A percentile compares a stretch with the other conserved stretches of the same genome.
Conservation (phyloP, 2,888 invertebrate genomes). For the Lobophora halterata region DNA sequence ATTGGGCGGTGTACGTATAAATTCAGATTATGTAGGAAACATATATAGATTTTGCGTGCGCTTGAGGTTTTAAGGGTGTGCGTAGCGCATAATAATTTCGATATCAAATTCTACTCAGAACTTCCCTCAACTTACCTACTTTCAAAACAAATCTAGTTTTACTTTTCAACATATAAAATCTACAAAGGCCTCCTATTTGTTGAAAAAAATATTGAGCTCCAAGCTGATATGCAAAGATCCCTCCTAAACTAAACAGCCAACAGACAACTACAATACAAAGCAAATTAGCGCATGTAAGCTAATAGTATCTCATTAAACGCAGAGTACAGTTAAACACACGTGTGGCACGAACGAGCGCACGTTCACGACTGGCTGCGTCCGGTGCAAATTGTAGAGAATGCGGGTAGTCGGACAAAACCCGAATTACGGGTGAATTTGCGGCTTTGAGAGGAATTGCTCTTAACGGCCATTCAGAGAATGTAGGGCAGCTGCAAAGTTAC, state of each 20-base stretch:
- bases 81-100: not conserved
- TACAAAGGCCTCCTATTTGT: too few species aligned
- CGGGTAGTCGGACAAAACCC: slow-evolving; percentile 58
- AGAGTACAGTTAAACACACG: slow-evolving; percentile 66
- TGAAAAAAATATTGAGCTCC: too few species aligned
- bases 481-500: slow-evolving; percentile 24
- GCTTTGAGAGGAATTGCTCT: slow-evolving; percentile 51
- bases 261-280: too few species aligned
- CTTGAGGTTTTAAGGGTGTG: not conserved
- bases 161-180: too few species aligned
- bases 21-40: slow-evolving; percentile 7
- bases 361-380: slow-evolving; percentile 58
- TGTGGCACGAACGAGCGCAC: slow-evolving; percentile 44
- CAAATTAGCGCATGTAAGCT: slow-evolving; percentile 27
- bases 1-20: slow-evolving; percentile 12
- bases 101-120: not conserved
- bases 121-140: slow-evolving; percentile 6
- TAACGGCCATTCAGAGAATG: slow-evolving; percentile 36
- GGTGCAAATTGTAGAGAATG: slow-evolving; percentile 62
- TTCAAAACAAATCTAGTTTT: too few species aligned
- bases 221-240: slow-evolving; percentile 8
- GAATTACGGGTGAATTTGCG: slow-evolving; percentile 60
- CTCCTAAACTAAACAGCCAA: slow-evolving; percentile 12
- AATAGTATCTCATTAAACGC: slow-evolving; percentile 60
- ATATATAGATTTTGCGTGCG: slow-evolving; percentile 2